A percentile compares a stretch with the other conserved stretches of the same genome.
These are phyloP conservation scores for Ichneumoninae sp. DNA, from an alignment of 2,888 invertebrate genomes.

Conservation along the genomic window DNA sequence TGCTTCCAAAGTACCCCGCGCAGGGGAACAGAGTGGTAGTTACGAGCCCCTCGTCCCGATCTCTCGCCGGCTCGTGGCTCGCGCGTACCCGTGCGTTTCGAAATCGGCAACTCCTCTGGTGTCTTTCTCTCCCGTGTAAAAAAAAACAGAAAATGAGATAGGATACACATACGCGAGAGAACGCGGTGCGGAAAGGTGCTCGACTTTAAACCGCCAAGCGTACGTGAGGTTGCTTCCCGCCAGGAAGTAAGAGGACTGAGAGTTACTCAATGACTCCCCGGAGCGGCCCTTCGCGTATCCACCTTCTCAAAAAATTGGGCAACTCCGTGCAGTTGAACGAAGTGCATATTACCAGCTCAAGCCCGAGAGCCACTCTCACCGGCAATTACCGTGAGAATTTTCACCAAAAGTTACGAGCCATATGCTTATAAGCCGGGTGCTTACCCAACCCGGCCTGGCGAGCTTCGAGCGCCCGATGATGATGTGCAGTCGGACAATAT, in stretches of 20 bases:
- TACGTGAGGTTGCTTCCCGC: slow-evolving; percentile 40
- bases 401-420: slow-evolving; percentile 57
- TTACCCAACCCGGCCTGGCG: slow-evolving; percentile 22
- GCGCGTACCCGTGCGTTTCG: slow-evolving; percentile 63
- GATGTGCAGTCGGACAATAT: not conserved
- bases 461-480: slow-evolving; percentile 9
- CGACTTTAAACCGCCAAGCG: slow-evolving; percentile 43
- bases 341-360: slow-evolving; percentile 43
- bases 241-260: slow-evolving; percentile 52
- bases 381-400: slow-evolving; percentile 54
- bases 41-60: slow-evolving; percentile 43
- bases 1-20: slow-evolving; percentile 3
- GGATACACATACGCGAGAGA: not conserved
- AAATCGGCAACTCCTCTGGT: slow-evolving; percentile 62
- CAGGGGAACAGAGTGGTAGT: slow-evolving; percentile 31
- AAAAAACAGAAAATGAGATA: not conserved
- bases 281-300: slow-evolving; percentile 24
- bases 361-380: slow-evolving; percentile 40
- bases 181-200: slow-evolving; percentile 26
- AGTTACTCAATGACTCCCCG: slow-evolving; percentile 48
- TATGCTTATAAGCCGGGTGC: not conserved
- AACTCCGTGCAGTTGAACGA: not conserved
- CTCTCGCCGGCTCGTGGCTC: slow-evolving; percentile 36
- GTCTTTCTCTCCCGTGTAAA: slow-evolving; percentile 27
- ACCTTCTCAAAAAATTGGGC: slow-evolving; percentile 41